These are phyloP conservation scores for Orientallactaga sibirica DNA, from an alignment of 2,797 vertebrate species.

Conservation along the genomic window DNA sequence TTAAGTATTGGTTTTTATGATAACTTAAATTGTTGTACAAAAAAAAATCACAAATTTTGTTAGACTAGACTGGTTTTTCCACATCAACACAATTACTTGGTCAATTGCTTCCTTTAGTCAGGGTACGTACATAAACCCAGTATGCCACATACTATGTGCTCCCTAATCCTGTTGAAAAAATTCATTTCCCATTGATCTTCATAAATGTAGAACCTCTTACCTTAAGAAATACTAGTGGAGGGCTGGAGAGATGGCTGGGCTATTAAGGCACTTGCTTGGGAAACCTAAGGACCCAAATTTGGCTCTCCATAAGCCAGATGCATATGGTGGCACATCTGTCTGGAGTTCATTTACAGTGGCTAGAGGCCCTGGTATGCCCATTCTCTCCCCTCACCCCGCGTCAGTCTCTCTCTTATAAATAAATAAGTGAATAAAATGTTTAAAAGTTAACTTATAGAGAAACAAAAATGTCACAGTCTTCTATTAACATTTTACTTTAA, in stretches of 20 bases:
- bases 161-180: neutral
- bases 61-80: neutral
- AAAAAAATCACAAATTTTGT: slow-evolving; percentile 16
- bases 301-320: too few relatives aligned
- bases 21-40: slow-evolving; percentile 42
- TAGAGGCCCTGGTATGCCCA: too few relatives aligned
- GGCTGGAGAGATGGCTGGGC: too few relatives aligned
- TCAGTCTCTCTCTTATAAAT: too few relatives aligned
- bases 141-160: neutral
- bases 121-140: neutral
- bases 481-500: neutral
- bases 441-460: too few relatives aligned
- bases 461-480: neutral
- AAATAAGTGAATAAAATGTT: too few relatives aligned
- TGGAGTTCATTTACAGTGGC: too few relatives aligned
- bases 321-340: too few relatives aligned
- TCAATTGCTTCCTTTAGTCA: neutral
- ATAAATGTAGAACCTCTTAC: neutral
- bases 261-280: too few relatives aligned
- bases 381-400: too few relatives aligned
- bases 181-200: neutral
- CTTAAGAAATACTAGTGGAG: neutral
- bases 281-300: too few relatives aligned
- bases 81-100: neutral
- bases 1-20: neutral